Base-by-base conservation (phyloP, 1,140 invertebrate species). In the Hylaeus anthracinus region DNA sequence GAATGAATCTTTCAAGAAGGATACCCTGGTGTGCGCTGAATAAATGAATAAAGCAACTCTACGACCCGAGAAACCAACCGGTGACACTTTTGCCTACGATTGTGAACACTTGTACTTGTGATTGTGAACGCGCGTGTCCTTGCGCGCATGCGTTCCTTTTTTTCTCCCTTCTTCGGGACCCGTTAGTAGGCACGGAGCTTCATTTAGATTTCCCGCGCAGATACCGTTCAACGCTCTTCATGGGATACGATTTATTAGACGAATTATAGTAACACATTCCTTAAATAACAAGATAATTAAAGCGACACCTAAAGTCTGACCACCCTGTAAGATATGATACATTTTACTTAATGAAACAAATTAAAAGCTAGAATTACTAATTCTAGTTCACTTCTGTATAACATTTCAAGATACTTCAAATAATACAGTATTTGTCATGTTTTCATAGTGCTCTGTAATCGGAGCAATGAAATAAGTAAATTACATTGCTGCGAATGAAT, bases 1-100 rank as follows among this genome's bases (percentile, higher is more conserved):
- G 83, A 87, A 88, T 88, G 86, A 88, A 87, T 87, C 64, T 88
- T 88, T 87, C 85, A 87, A 72, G 86, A 86, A 82, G 86, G 67
- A 77, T 63, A 56, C 26, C 66, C 39, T 64, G 79, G 26, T 82
- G 86, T 85, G 79, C 72, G 65, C 70, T 56, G 86, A 88, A 88
- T 87, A 88, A 82, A 85, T 88, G 86, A 82, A 79, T 79, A 85
- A 78, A 79, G 65, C 55, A 58, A 60, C 67, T 72, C 51, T n/a
- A 43, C 75, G 85, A 80, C 60, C 75, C 67, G 71, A 80, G 58
- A 74, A 82, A 84, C 72, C 78, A 64, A 79, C 73, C 55, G 82
- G 64, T 66, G 78, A 87, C 75, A 87, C 85, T 76, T 76, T 86
- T 83, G 78, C 83, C 73, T 80, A 73, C 60, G 65, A 75, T 51